A percentile compares a stretch with the other conserved stretches of the same genome.
Evolutionary conservation across 2,113 vertebrate species (phyloP).

Genomic region (Brachypteracias leptosomus): DNA sequence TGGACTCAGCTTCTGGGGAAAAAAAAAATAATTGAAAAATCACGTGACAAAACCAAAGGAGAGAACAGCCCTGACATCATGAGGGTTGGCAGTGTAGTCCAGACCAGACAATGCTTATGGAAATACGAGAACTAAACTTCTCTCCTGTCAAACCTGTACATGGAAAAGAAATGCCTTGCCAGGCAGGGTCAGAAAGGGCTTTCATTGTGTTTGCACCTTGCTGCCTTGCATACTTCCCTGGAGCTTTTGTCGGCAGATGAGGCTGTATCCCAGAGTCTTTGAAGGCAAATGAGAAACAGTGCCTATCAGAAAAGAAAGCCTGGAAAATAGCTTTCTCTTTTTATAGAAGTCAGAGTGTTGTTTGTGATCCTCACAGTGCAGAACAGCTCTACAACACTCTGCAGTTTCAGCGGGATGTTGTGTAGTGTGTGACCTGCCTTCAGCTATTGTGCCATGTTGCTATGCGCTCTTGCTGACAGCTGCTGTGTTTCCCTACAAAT

Average conservation of each 20-base stretch:
- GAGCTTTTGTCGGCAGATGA: not conserved
- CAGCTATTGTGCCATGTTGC: constrained; percentile 30
- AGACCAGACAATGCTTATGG: not conserved
- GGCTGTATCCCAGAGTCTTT: not conserved
- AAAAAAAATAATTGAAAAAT: not conserved
- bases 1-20: not conserved
- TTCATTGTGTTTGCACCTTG: accelerated
- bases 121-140: not conserved
- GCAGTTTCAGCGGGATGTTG: not conserved
- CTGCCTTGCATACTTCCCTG: not conserved
- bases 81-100: not conserved
- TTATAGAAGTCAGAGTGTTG: not conserved
- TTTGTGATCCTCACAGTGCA: not conserved
- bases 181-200: not conserved
- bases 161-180: not conserved
- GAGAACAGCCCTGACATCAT: not conserved
- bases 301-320: not conserved
- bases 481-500: not conserved
- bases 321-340: not conserved
- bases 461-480: constrained; percentile 21
- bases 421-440: not conserved
- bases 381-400: not conserved
- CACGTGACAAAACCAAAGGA: not conserved
- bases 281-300: not conserved
- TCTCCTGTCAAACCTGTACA: not conserved